Percentiles rank a stretch among this genome's conserved stretches.
phyloP scores from a whole-genome alignment of 2,797 vertebrate genomes.

The Urosaurus nigricauda region DNA sequence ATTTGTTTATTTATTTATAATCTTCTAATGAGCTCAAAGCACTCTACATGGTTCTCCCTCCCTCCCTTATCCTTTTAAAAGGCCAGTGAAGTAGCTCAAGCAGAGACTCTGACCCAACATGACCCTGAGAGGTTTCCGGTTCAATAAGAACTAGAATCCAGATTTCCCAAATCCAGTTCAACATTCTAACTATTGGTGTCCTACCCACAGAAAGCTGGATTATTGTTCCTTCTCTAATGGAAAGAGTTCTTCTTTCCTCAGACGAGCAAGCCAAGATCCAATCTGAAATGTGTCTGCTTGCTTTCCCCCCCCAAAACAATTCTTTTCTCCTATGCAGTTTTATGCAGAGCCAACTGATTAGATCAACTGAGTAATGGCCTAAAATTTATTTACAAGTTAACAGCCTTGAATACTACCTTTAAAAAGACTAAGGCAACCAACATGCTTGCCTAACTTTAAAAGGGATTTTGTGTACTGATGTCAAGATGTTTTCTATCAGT shows the following conservation, averaged over 20 bases:
- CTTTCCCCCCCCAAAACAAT: neutral
- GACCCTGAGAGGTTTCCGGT: too few relatives aligned
- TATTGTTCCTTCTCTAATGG: neutral
- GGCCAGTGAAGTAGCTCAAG: too few relatives aligned
- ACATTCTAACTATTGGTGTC: too few relatives aligned
- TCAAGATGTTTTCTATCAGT: neutral
- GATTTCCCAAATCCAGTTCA: too few relatives aligned
- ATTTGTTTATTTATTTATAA: too few relatives aligned
- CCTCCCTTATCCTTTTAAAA: too few relatives aligned
- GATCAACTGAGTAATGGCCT: neutral
- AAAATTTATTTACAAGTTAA: neutral
- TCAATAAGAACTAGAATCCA: too few relatives aligned
- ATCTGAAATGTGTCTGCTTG: neutral
- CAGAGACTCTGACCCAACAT: too few relatives aligned
- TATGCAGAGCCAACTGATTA: neutral
- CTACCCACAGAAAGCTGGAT: neutral
- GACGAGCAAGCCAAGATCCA: neutral
- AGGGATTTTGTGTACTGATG: neutral
- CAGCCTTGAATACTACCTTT: neutral
- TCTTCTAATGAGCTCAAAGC: too few relatives aligned
- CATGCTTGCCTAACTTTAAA: neutral
- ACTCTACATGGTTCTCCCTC: too few relatives aligned
- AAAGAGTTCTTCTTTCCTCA: neutral
- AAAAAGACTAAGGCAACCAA: neutral
- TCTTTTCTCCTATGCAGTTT: neutral